These are phyloP conservation scores for Hermodice carunculata DNA, from an alignment of 2,888 invertebrate genomes.

Conservation along the genomic window DNA sequence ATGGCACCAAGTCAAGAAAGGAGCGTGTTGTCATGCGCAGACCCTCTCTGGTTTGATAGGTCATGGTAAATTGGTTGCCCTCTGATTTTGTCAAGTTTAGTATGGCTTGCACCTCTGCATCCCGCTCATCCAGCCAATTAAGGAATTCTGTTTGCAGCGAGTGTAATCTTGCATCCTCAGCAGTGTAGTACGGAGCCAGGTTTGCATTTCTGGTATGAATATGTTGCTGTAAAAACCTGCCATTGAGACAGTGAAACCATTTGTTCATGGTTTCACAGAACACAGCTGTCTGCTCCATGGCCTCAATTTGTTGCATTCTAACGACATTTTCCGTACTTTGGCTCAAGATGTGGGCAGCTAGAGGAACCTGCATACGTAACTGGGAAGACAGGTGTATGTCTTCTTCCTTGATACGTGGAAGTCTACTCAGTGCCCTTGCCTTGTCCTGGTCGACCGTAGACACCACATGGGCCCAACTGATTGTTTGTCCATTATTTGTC, in stretches of 20 bases:
- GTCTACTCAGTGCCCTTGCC: neutral
- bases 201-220: neutral
- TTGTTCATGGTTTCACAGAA: constrained; percentile 1
- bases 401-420: neutral
- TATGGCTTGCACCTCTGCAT: neutral
- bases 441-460: neutral
- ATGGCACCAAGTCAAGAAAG: neutral
- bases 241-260: constrained; percentile 14
- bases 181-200: neutral
- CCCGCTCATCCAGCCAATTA: constrained; percentile 3
- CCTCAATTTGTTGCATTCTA: neutral
- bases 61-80: neutral
- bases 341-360: constrained; percentile 7
- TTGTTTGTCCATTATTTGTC: neutral
- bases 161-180: neutral
- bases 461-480: neutral
- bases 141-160: neutral
- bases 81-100: neutral
- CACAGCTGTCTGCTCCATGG: neutral
- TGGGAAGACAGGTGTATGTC: constrained; percentile 3
- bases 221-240: neutral
- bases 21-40: neutral
- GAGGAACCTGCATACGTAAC: neutral
- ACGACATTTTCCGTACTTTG: constrained; percentile 1
- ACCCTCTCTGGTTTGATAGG: constrained; percentile 1